Percentiles rank a stretch among this genome's conserved stretches.
These are phyloP conservation scores for Cochlearius cochlearius DNA, from an alignment of 2,113 vertebrate species.

Conservation along the genomic window DNA sequence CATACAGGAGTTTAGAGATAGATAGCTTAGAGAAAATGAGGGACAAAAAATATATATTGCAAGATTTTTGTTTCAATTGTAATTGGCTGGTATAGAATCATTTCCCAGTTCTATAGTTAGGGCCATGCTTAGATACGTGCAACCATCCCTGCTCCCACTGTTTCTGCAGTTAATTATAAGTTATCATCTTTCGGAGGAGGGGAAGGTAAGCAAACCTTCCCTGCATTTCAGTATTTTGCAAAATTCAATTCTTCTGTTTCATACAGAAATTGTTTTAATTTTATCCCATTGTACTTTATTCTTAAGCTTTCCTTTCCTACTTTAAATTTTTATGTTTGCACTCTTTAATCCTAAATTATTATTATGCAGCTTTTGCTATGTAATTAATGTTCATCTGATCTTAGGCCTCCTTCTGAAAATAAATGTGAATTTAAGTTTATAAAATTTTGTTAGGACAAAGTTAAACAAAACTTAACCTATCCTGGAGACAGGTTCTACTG, in stretches of 20 bases:
- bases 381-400: not conserved
- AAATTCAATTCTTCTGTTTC: not conserved
- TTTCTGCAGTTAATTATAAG: not conserved
- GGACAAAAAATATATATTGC: not conserved
- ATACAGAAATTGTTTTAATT: not conserved
- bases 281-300: not conserved
- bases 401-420: not conserved
- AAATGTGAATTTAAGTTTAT: not conserved
- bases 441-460: not conserved
- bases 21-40: not conserved
- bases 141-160: not conserved
- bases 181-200: not conserved
- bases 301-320: not conserved
- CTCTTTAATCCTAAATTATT: not conserved
- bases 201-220: not conserved
- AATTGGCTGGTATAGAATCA: not conserved
- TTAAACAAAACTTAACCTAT: not conserved
- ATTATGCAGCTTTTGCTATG: not conserved
- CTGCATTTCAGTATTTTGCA: not conserved
- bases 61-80: not conserved
- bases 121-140: accelerated
- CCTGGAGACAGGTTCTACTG: not conserved
- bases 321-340: not conserved
- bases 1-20: not conserved
- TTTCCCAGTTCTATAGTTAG: not conserved